These are phyloP conservation scores for Hephaestus fuliginosus DNA, from an alignment of 2,797 vertebrate genomes.

Conservation along the genomic window DNA sequence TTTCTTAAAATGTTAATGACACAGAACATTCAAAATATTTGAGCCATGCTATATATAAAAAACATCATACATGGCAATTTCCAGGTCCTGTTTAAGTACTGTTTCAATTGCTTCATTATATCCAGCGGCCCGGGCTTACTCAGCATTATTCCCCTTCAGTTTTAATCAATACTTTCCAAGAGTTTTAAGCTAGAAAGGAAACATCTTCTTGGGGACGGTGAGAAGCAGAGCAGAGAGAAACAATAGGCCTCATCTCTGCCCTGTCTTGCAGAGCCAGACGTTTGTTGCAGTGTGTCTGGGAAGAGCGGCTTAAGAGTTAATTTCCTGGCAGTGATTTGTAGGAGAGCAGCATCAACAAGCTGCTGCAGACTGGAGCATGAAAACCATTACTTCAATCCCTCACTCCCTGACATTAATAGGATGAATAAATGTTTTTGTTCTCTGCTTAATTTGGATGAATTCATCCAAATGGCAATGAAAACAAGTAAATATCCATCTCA, in stretches of 20 bases:
- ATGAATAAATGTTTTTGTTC: slow-evolving; percentile 84
- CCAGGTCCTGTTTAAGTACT: slow-evolving; percentile 14
- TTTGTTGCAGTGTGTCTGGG: slow-evolving; percentile 67
- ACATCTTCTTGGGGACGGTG: slow-evolving; percentile 52
- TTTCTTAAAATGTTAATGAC: not conserved
- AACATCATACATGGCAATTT: slow-evolving; percentile 7
- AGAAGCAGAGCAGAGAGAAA: slow-evolving; percentile 49
- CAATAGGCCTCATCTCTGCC: slow-evolving; percentile 49
- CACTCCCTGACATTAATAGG: slow-evolving; percentile 84
- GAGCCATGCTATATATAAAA: slow-evolving; percentile 14
- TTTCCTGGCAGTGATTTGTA: slow-evolving; percentile 84
- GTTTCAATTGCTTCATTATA: slow-evolving; percentile 33
- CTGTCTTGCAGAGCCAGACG: slow-evolving; percentile 64
- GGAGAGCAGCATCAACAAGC: slow-evolving; percentile 75
- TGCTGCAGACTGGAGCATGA: slow-evolving; percentile 76
- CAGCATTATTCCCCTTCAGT: slow-evolving; percentile 48
- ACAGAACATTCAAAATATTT: slow-evolving; percentile 15
- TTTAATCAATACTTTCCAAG: slow-evolving; percentile 68
- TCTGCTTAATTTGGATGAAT: slow-evolving; percentile 83
- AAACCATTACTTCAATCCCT: slow-evolving; percentile 82
- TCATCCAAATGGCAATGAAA: slow-evolving; percentile 80
- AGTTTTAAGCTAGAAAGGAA: slow-evolving; percentile 53
- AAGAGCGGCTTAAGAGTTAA: slow-evolving; percentile 78
- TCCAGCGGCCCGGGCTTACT: slow-evolving; percentile 20
- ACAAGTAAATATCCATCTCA: slow-evolving; percentile 80